Base-by-base conservation (phyloP, 2,888 invertebrate species). In the Lepidocyrtinus sp. region DNA sequence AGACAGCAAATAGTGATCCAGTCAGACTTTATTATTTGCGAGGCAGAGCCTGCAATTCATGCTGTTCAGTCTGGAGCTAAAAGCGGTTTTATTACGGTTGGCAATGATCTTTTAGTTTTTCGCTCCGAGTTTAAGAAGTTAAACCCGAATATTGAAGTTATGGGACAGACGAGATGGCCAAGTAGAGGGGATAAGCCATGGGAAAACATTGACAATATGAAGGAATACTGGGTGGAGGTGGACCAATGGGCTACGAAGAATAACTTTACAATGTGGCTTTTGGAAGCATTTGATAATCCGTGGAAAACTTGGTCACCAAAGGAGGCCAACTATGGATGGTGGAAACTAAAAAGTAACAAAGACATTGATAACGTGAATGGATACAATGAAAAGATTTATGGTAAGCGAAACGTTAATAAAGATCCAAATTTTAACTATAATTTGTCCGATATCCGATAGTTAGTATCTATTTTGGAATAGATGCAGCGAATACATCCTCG, bases 21-120 rank as follows among this genome's bases (percentile, higher is more conserved):
- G 15, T 78, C 72, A 12, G 72, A 36, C 36, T 36, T 36, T 36
- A 36, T 36, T 12, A 36, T 36, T 36, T 36, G 36, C 36, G 36
- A 36, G 12, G 36, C 12, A 12, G 36, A 36, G 12, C 36, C 12
- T 36, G 5, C 36, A 3, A 3, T 12, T 36, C 36, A 36, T 36
- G 12, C 3, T 36, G 3, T 36, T 36, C 12, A 7, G 36, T 3
- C 36, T 36, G 36, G 36, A 12, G 5, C 36, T 36, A 36, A 36
- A 36, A 36, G 36, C 36, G 36, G 5, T 3, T 36, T 36, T 12
- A 3, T 36, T 12, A 36, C 12, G 12, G 36, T 36, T 36, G 36
- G 36, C 36, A 7, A 3, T 3, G 36, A 36, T 7, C 36, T 36
- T 12, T 36, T 36, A 7, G 36, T 12, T 7, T 7, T 3, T 12